Conservation (phyloP, 2,797 vertebrate genomes). For the Ctenopoma kingsleyae region DNA sequence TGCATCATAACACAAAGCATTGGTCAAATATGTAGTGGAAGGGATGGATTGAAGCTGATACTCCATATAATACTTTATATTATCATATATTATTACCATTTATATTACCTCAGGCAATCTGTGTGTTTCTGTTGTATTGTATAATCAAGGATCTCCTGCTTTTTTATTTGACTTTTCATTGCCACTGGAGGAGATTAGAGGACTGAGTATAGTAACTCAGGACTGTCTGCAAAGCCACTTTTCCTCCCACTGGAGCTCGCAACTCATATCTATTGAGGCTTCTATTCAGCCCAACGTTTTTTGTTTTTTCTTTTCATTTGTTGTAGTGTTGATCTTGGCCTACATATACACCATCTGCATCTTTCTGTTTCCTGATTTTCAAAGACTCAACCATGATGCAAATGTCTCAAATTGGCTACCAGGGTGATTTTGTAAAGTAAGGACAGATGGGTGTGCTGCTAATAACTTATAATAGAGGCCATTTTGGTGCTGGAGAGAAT, state of each 20-base stretch:
- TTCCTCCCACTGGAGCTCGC: conserved; percentile 1
- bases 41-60: conserved; percentile 54
- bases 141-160: conserved; percentile 11
- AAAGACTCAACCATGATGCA: conserved; percentile 24
- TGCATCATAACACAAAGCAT: conserved; percentile 33
- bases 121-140: background rate
- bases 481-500: conserved; percentile 7
- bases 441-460: conserved; percentile 35
- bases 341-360: conserved; percentile 36
- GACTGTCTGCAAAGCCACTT: conserved; percentile 4
- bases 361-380: conserved; percentile 15
- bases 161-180: conserved; percentile 25
- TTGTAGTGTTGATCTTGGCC: conserved; percentile 14
- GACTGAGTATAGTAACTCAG: conserved; percentile 5
- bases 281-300: conserved; percentile 6
- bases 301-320: background rate
- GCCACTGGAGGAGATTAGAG: conserved; percentile 7
- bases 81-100: background rate
- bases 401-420: conserved; percentile 27
- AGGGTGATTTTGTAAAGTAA: conserved; percentile 19
- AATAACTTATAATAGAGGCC: conserved; percentile 18
- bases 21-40: conserved; percentile 42
- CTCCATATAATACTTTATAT: conserved; percentile 20
- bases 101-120: conserved; percentile 9
- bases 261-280: conserved; percentile 6